Base-by-base conservation (phyloP, 2,888 invertebrate species). In the Watsonalla cultraria region DNA sequence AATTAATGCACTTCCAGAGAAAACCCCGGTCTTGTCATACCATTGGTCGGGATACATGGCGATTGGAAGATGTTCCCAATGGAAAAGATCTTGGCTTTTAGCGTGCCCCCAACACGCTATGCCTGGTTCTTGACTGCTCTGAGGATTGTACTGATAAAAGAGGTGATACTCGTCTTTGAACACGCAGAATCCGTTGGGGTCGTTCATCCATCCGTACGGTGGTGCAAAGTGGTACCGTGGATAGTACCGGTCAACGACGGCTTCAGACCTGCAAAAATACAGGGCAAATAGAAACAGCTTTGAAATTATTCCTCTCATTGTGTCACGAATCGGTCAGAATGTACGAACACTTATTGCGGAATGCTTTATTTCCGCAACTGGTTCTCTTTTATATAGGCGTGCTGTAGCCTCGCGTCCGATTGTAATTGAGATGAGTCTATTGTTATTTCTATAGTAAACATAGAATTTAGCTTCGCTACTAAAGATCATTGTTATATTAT, bases 101-200 rank as follows among this genome's bases (percentile, higher is more conserved):
- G 86, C 87, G 57, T 92, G 92, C 0, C 87, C 92, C 92, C 92
- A 92, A 56, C 88, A 82, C 42, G 86, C 90, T 15, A 72, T 74
- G 4, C 86, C 82, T 0, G 88, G 76, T 5, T 61, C 74, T 2
- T 65, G 61, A 47, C 86, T 82, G 39, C 75, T 77, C 2, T 77
- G 50, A 0, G 92, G 92, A 56, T 92, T 87, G 61, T 83, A 80
- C 64, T 92, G 92, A 62, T 86, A 92, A 59, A 91, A 92, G 5
- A 92, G 64, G 59, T 92, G 92, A 58, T 86, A 92, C 15, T 80
- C 75, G 0, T 76, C 71, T 6, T 77, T 64, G 57, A 68, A 88
- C 46, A 73, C 58, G 53, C 86, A 78, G 56, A 92, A 86, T 6
- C 92, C 92, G 54, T 92, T 92, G 0, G 92, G 92, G 54, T 92